These are phyloP conservation scores for Liparis tanakae DNA, from an alignment of 2,797 vertebrate genomes.

Conservation along the genomic window DNA sequence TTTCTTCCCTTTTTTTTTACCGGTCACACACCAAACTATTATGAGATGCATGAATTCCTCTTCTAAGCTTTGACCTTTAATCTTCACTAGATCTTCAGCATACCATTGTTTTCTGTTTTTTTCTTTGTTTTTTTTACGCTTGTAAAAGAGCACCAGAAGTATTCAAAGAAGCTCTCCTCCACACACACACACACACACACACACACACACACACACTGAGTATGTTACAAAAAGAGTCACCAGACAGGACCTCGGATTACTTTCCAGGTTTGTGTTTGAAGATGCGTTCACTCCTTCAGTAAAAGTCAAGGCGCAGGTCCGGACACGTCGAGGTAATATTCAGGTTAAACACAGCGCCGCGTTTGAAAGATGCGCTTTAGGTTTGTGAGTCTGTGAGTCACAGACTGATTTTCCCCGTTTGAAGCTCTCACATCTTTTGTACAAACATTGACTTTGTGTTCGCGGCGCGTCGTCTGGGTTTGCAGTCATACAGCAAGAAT, in stretches of 20 bases:
- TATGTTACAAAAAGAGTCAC: not conserved
- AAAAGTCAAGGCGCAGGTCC: constrained; percentile 39
- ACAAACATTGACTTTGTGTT: not conserved
- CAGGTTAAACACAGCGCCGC: constrained; percentile 31
- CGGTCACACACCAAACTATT: constrained; percentile 27
- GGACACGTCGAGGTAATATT: constrained; percentile 28
- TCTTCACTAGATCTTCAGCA: not conserved
- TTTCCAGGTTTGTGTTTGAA: not conserved
- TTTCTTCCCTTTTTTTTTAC: too few relatives aligned
- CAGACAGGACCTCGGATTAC: constrained; percentile 13
- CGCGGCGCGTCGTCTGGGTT: not conserved
- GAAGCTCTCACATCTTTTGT: not conserved
- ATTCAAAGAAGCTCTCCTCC: constrained; percentile 17
- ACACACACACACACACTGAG: not conserved
- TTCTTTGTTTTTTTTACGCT: not conserved
- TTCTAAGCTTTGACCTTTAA: constrained; percentile 3
- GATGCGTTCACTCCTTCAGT: constrained; percentile 10
- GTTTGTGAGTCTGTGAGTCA: not conserved
- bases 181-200: too few relatives aligned
- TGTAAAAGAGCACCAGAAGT: not conserved
- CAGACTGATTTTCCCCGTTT: not conserved
- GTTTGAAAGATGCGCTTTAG: constrained; percentile 22
- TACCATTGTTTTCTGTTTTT: not conserved
- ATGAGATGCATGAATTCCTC: constrained; percentile 3
- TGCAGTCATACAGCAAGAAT: not conserved